These are phyloP conservation scores for Corapipo altera DNA, from an alignment of 2,113 vertebrate species.

Conservation along the genomic window DNA sequence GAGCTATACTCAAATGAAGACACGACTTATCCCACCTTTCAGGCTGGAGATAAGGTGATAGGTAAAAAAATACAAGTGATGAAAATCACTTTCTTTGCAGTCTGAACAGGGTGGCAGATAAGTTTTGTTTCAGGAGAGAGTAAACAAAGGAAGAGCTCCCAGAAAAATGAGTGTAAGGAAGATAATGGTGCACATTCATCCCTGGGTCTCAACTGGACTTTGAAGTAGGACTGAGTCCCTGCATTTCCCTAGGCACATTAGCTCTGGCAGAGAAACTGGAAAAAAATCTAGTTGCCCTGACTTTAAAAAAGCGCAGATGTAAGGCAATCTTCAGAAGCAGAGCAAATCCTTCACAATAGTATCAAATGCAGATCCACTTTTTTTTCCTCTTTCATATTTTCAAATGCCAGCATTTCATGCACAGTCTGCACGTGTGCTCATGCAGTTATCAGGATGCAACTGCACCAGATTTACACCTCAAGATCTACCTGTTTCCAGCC, in stretches of 20 bases:
- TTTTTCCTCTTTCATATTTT: not conserved
- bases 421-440: not conserved
- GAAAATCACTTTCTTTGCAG: slow-evolving; percentile 39
- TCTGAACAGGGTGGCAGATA: not conserved
- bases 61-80: slow-evolving; percentile 7
- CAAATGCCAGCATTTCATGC: not conserved
- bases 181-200: not conserved
- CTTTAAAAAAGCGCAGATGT: not conserved
- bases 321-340: not conserved
- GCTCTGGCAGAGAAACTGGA: not conserved
- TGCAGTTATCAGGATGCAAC: not conserved
- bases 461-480: not conserved
- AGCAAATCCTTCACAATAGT: not conserved
- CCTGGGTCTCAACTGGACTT: not conserved
- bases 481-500: not conserved
- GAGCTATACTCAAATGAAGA: not conserved
- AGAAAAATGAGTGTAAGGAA: not conserved
- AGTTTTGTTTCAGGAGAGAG: not conserved
- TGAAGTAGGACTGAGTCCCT: not conserved
- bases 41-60: slow-evolving; percentile 5
- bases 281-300: not conserved
- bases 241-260: not conserved
- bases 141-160: not conserved
- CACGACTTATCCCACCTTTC: not conserved
- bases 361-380: not conserved